Evolutionary conservation across 2,113 vertebrate genomes (phyloP).

Genomic region (Pithys albifrons): DNA sequence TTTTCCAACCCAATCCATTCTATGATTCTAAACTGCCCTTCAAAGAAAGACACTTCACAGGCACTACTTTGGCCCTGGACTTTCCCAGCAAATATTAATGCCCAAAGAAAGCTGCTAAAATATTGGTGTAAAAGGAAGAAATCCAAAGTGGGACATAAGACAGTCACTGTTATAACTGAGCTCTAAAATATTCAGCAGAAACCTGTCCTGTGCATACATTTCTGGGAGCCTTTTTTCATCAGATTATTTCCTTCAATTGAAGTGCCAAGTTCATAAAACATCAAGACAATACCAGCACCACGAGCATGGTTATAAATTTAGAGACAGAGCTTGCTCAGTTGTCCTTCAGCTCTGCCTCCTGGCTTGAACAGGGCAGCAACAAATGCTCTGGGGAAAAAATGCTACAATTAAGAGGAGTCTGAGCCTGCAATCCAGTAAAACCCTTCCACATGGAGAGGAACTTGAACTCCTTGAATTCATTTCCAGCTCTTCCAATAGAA

Average conservation of each 20-base stretch:
- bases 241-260: neutral
- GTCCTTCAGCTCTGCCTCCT: neutral
- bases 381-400: neutral
- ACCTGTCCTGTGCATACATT: neutral
- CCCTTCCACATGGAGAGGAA: neutral
- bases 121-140: neutral
- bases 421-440: neutral
- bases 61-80: neutral
- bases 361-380: neutral
- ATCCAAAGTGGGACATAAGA: neutral
- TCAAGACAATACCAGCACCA: neutral
- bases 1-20: neutral
- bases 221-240: neutral
- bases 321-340: neutral
- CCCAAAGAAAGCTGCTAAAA: neutral
- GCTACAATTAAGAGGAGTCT: neutral
- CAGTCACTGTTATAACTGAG: accelerated
- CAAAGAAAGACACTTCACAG: neutral
- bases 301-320: neutral
- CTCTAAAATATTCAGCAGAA: neutral
- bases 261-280: neutral
- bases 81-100: neutral
- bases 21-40: neutral
- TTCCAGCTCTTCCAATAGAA: neutral
- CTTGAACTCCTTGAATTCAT: neutral